phyloP scores from a whole-genome alignment of 2,888 invertebrate genomes.

The Dasysyrphus tricinctus region DNA sequence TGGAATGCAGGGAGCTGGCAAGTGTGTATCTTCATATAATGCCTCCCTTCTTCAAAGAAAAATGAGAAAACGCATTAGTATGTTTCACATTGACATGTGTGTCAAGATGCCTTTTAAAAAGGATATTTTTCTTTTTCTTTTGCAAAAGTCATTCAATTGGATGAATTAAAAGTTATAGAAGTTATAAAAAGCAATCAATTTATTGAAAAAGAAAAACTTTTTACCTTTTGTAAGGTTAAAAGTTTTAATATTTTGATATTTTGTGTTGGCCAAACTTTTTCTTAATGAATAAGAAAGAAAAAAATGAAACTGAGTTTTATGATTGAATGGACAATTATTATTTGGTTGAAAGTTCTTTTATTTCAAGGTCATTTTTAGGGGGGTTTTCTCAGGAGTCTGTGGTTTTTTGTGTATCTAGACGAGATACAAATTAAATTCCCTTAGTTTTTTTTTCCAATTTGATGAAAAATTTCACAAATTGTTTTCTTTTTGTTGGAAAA shows the following conservation, averaged over 20 bases:
- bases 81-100: slow-evolving; percentile 9
- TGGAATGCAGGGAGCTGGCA: slow-evolving; percentile 1
- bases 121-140: not conserved
- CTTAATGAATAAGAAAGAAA: no score
- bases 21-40: not conserved
- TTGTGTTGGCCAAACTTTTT: no score
- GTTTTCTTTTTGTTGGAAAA: no score
- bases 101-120: not conserved
- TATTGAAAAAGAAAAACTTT: not conserved
- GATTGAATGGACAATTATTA: no score
- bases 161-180: not conserved
- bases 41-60: not conserved
- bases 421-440: no score
- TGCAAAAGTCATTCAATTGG: not conserved
- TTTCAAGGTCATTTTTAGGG: no score
- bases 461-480: no score
- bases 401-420: no score
- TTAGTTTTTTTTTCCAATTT: no score
- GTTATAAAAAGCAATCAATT: slow-evolving; percentile 1
- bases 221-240: not conserved
- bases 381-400: no score
- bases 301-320: no score
- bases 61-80: not conserved
- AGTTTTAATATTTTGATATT: not conserved
- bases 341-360: no score